Evolutionary conservation across 2,888 invertebrate genomes (phyloP).

Genomic region (Alentia gelatinosa): DNA sequence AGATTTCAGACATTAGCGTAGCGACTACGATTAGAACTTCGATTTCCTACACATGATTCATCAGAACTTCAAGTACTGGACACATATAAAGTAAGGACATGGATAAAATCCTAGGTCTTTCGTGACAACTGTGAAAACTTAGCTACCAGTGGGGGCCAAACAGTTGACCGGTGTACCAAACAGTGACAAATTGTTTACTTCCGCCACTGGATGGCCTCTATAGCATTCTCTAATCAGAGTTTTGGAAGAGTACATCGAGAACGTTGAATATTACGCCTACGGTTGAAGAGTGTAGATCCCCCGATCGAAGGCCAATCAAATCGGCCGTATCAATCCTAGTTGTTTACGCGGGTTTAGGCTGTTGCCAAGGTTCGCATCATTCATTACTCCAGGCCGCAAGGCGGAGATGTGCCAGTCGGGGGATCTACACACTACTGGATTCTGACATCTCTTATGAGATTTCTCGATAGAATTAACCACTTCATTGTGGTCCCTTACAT

Average conservation of each 20-base stretch:
- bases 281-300: background rate
- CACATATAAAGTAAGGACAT: background rate
- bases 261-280: background rate
- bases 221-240: background rate
- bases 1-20: background rate
- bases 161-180: background rate
- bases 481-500: background rate
- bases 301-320: background rate
- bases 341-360: background rate
- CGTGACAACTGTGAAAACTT: background rate
- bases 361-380: slow-evolving; percentile 10
- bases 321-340: background rate
- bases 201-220: background rate
- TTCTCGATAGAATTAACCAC: background rate
- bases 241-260: background rate
- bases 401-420: background rate
- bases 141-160: background rate
- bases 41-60: background rate
- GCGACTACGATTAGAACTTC: background rate
- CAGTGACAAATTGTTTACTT: background rate
- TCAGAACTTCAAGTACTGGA: background rate
- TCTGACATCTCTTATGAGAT: background rate
- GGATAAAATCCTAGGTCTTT: no score
- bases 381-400: background rate
- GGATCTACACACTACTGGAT: background rate